Percentiles rank a stretch among this genome's conserved stretches.
Evolutionary conservation across 1,140 invertebrate genomes (phyloP).

Genomic region (Musca domestica): DNA sequence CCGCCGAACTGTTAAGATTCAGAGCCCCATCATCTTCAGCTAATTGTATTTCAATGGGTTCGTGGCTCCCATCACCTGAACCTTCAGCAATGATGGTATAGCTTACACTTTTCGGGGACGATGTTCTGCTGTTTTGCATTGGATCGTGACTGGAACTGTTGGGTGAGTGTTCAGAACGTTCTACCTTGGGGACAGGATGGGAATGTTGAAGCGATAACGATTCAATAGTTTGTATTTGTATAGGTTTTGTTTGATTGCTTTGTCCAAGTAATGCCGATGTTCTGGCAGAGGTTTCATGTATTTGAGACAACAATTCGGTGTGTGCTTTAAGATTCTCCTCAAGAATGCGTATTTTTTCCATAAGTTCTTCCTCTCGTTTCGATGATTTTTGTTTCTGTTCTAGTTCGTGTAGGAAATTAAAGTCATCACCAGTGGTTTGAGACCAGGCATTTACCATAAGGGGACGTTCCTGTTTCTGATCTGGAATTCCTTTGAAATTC

Average conservation of each 20-base stretch:
- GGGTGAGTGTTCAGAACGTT: constrained; percentile 20
- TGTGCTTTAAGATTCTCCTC: constrained; percentile 40
- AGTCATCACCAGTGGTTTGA: constrained; percentile 40
- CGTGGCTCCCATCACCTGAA: not conserved
- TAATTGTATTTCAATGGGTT: constrained; percentile 39
- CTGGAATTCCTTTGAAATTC: not conserved
- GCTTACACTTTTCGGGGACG: constrained; percentile 33
- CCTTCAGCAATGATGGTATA: constrained; percentile 43
- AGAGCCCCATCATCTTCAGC: constrained; percentile 36
- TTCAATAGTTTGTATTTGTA: not conserved
- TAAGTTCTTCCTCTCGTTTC: constrained; percentile 25
- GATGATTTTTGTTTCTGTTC: constrained; percentile 9
- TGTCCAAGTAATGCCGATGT: not conserved
- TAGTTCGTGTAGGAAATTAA: constrained; percentile 30
- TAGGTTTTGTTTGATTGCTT: not conserved
- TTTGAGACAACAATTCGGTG: constrained; percentile 40
- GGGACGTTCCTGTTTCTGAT: constrained; percentile 15
- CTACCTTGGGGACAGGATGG: not conserved
- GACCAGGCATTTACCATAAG: constrained; percentile 45
- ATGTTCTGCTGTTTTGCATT: not conserved
- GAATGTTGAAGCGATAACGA: not conserved
- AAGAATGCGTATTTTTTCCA: constrained; percentile 41
- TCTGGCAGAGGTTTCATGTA: constrained; percentile 33
- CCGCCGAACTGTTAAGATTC: constrained; percentile 37
- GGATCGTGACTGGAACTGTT: constrained; percentile 37